A percentile compares a stretch with the other conserved stretches of the same genome.
Evolutionary conservation across 2,888 invertebrate species (phyloP).

Genomic region (Perizoma affinitatum): DNA sequence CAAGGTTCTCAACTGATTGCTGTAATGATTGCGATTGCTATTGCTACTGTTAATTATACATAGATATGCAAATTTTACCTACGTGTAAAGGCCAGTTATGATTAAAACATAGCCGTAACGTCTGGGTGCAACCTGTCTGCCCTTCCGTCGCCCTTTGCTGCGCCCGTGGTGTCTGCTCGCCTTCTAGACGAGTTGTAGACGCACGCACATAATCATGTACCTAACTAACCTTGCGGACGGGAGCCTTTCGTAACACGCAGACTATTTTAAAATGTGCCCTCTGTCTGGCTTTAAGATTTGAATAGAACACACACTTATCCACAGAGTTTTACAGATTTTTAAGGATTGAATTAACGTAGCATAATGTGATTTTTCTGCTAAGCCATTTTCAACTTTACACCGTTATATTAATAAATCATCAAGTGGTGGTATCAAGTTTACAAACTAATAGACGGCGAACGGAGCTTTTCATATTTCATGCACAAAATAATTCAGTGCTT

Average conservation of each 20-base stretch:
- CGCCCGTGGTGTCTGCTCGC: slow-evolving; percentile 34
- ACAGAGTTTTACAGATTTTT: no score
- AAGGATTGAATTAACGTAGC: no score
- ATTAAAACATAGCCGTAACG: slow-evolving; percentile 4
- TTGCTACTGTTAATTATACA: no score
- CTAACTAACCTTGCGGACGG: slow-evolving; percentile 29
- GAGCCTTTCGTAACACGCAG: slow-evolving; percentile 25
- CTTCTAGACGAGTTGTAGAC: slow-evolving; percentile 27
- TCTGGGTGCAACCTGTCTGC: slow-evolving; percentile 38
- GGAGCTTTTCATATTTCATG: slow-evolving; percentile 4
- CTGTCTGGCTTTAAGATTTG: slow-evolving; percentile 14
- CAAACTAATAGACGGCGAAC: background rate
- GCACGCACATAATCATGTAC: slow-evolving; percentile 31
- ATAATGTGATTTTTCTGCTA: no score
- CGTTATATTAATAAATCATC: background rate
- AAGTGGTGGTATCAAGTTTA: background rate
- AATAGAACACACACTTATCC: background rate
- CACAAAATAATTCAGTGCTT: slow-evolving; percentile 7
- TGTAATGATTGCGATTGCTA: no score
- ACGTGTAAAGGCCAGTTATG: slow-evolving; percentile 1
- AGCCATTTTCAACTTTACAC: background rate
- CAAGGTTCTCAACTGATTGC: no score
- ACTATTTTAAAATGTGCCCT: slow-evolving; percentile 21
- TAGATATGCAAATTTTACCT: background rate
- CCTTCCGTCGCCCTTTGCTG: slow-evolving; percentile 46